Evolutionary conservation across 2,888 invertebrate genomes (phyloP).

Genomic region (Liopterus haemorrhoidalis): DNA sequence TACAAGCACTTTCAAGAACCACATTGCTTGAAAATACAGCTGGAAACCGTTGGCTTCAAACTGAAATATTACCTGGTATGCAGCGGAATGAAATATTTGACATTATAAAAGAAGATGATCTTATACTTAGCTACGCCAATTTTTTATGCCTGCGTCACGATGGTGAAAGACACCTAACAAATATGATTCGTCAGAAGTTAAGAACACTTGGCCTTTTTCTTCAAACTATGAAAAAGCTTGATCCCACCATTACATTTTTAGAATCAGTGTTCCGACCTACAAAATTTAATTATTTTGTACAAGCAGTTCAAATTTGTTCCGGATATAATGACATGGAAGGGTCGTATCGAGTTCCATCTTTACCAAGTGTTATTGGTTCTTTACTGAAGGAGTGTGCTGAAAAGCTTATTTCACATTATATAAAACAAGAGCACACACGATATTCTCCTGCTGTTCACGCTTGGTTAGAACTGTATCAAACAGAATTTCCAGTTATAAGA

Average conservation of each 20-base stretch:
- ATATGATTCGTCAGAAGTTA: slow-evolving; percentile 2
- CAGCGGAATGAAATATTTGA: neutral
- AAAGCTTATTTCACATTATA: neutral
- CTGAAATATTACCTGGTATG: slow-evolving; percentile 2
- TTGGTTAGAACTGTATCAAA: slow-evolving; percentile 1
- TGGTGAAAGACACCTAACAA: neutral
- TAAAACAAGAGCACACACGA: neutral
- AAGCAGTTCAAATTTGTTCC: slow-evolving; percentile 3
- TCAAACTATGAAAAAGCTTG: neutral
- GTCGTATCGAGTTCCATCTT: slow-evolving; percentile 3
- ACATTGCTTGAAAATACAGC: slow-evolving; percentile 1
- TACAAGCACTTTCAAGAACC: neutral
- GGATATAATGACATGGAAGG: slow-evolving; percentile 1
- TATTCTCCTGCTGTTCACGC: neutral
- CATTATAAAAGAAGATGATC: slow-evolving; percentile 1
- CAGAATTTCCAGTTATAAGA: slow-evolving; percentile 6
- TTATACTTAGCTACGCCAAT: slow-evolving; percentile 1
- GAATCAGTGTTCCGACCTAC: slow-evolving; percentile 1
- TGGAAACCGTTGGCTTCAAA: neutral
- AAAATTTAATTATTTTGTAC: neutral
- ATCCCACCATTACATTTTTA: neutral
- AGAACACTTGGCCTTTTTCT: slow-evolving; percentile 2
- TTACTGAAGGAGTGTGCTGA: slow-evolving; percentile 1
- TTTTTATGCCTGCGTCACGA: neutral
- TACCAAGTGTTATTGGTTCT: neutral